Base-by-base conservation (phyloP, 2,113 vertebrate genomes). In the Urocynchramus pylzowi region DNA sequence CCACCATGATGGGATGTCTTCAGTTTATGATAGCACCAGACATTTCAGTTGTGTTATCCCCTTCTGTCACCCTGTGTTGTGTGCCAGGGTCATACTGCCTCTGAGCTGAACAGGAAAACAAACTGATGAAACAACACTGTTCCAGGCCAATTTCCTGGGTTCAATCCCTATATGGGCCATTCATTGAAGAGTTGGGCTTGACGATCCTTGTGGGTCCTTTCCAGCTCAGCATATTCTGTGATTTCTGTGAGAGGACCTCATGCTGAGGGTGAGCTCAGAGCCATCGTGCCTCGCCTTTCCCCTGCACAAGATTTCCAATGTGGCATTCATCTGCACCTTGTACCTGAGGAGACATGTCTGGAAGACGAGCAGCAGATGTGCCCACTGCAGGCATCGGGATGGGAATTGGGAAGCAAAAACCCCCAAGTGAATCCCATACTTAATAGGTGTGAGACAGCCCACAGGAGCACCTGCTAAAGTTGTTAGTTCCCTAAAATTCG, bases 241-340 rank as follows among this genome's bases (percentile, higher is more conserved):
- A 50, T 59, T 59, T 59, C 26, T 52, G 37, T 10, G 53, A 67
- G 28, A 70, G 15, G 24, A 39, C 4, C 23, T 82, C 49, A 21
- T 33, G 20, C 11, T 0, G 0, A 83, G 44, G 20, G 8, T 50
- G 20, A 18, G 33, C 39, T 87, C 45, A 67, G 73, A 80, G 59
- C 15, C 59, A 23, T 24, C 0, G 0, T 0, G 0, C 35, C 33
- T 67, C 2, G 2, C 13, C 39, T 54, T 57, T 65, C 13, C 23
- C 28, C 23, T 13, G 1, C 11, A 16, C 12, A 26, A 26, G 17
- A 21, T 63, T 63, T 37, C 23, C 45, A 33, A 2, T 1, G 3
- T 50, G 30, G 13, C 11, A 6, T 7, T 28, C 17, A 24, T 21
- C 31, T 60, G 61, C 2, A 1, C 5, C 3, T 33, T 17, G 9